Base-by-base conservation (phyloP, 2,888 invertebrate genomes). In the Brachyopa scutellaris region DNA sequence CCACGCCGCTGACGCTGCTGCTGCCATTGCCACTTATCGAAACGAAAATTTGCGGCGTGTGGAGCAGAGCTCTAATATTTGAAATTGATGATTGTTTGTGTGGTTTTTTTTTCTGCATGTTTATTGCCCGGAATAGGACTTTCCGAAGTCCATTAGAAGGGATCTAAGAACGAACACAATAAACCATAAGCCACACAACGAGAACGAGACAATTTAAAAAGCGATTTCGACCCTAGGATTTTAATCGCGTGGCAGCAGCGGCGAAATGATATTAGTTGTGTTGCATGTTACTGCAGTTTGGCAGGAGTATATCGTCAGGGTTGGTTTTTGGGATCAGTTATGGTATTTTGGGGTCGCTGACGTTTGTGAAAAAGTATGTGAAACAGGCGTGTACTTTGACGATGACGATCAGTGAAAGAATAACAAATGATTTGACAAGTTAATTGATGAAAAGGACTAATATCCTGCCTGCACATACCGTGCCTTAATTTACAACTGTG, bases 11-110 rank as follows among this genome's bases (percentile, higher is more conserved):
- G 19, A 11, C 19, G 49, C 26, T 31, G 19, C 17, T 23, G 62
- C 55, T 57, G 73, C 64, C 73, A 66, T 74, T 49, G 66, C 74
- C 74, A 74, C 77, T 82, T 82, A 82, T 82, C 66, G 66, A 74
- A 74, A 74, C 49, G 66, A 66, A 57, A 74, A 66, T 74, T 82
- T 77, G 38, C 29, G 53, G 40, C 31, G 26, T 7, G 29, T 21
- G 45, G 40, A 23, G 19, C 15, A 42, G 67, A n/a, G 38, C 47
- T 61, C 53, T 61, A 77, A 55, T 53, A 62, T 76, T 76, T 55
- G 51, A 69, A 69, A 69, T 76, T 80, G 74, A 69, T 73, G 74
- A 47, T 49, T 55, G 53, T 21, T 33, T 51, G 78, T n/a, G 57
- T 19, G 23, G 13, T 33, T 62, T 23, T 51, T 42, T 55, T 72